Evolutionary conservation across 2,888 invertebrate genomes (phyloP).

Genomic region (Lasioglossum figueresi): DNA sequence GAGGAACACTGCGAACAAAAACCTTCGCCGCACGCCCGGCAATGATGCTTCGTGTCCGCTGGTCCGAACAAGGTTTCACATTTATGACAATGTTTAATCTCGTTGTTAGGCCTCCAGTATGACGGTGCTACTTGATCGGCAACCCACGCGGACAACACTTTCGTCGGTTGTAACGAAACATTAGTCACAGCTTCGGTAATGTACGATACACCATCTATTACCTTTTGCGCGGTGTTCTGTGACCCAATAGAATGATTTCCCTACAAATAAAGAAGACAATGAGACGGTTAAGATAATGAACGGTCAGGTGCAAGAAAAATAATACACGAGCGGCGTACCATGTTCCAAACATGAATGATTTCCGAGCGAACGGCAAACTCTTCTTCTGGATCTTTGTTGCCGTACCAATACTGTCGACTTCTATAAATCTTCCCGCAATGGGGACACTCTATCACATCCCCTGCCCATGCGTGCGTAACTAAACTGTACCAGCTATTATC

Average conservation of each 20-base stretch:
- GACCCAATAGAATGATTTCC: conserved; percentile 73
- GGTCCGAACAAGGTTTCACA: conserved; percentile 87
- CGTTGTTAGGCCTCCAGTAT: conserved; percentile 92
- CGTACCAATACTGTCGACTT: conserved; percentile 92
- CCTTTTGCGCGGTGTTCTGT: conserved; percentile 87
- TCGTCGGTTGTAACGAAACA: conserved; percentile 90
- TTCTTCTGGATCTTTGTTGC: conserved; percentile 90
- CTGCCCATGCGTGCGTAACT: conserved; percentile 91
- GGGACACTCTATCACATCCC: conserved; percentile 91
- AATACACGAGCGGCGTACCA: conserved; percentile 76
- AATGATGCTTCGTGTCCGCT: conserved; percentile 89
- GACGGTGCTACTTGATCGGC: conserved; percentile 91
- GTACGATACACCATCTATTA: conserved; percentile 88
- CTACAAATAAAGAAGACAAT: conserved; percentile 48
- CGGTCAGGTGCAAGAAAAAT: background rate
- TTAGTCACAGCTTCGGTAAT: conserved; percentile 87
- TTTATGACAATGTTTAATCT: conserved; percentile 88
- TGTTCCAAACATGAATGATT: conserved; percentile 86
- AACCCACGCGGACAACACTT: conserved; percentile 89
- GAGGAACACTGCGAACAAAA: conserved; percentile 91
- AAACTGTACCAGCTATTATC: conserved; percentile 87
- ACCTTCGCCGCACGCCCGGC: conserved; percentile 91
- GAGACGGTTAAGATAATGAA: background rate
- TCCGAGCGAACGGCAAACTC: conserved; percentile 87
- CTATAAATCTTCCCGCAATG: conserved; percentile 90